Base-by-base conservation (phyloP, 2,113 vertebrate genomes). In the Neogobius melanostomus region DNA sequence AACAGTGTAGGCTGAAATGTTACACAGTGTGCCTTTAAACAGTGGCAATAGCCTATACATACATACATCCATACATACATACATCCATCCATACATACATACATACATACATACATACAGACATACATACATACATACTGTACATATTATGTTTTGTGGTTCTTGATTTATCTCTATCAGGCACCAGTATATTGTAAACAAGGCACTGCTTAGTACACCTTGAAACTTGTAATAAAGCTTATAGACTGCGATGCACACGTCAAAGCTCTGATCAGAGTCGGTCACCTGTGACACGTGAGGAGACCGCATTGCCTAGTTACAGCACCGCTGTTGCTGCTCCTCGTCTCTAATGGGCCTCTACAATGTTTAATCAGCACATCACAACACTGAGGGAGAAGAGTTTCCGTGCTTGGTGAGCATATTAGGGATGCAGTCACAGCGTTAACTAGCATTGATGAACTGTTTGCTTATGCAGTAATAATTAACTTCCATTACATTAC, bases 401-500 rank as follows among this genome's bases (percentile, higher is more conserved):
- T 96, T 94, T 94, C 94, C 93, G 91, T 94, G 90, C 94, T 96
- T 92, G 94, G 94, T 94, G 95, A 93, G 94, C 94, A 95, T 97
- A 96, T 98, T 98, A 98, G 95, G 92, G 95, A 96, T 93, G 95
- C 96, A 96, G 95, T 94, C 96, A 94, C 95, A 96, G 95, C 95
- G 93, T 96, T 97, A 98, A 96, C 94, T 94, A 97, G 96, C 96
- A 97, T 99, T 99, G 98, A 99, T 98, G 95, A 99, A 99, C 97
- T 99, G 96, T 99, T 99, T 99, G 96, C 96, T 99, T 98, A 99
- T 98, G 96, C 96, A 97, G 97, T 98, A 98, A 98, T 98, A 99
- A 99, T 99, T 98, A 99, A 99, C 98, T 99, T 99, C 96, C 97
- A 99, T 99, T 99, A 99, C 98, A 98, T 99, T 99, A 98, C 96